These are phyloP conservation scores for Phenganax marumi DNA, from an alignment of 92 coral and sea anemone genomes.

Conservation along the genomic window DNA sequence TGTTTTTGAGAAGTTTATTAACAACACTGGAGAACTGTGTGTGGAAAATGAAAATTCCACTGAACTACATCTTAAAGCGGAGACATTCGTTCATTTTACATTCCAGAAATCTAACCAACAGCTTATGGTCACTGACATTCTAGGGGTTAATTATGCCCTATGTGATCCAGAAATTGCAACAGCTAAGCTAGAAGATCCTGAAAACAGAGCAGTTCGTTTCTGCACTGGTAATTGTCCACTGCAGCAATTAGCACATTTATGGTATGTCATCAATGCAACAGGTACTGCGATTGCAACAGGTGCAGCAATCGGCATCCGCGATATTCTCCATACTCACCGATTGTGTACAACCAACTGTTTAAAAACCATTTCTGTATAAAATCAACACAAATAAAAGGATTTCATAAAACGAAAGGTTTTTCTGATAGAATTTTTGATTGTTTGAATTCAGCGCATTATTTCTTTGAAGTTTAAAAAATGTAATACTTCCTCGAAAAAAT, in stretches of 20 bases:
- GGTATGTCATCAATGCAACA: constrained; percentile 21
- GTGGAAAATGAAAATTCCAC: constrained; percentile 30
- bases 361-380: no score
- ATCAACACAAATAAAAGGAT: no score
- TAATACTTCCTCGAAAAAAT: no score
- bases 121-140: constrained; percentile 52
- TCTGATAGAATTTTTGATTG: no score
- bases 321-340: no score
- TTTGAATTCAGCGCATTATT: no score
- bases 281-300: constrained; percentile 18
- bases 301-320: no score
- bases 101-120: constrained; percentile 42
- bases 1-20: constrained; percentile 55
- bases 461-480: no score
- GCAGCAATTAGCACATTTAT: constrained; percentile 38
- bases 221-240: constrained; percentile 42
- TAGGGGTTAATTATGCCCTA: constrained; percentile 43
- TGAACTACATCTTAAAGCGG: constrained; percentile 60
- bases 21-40: constrained; percentile 59
- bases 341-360: no score
- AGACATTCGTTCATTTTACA: constrained; percentile 48
- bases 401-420: no score
- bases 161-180: constrained; percentile 53
- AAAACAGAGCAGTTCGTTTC: constrained; percentile 42
- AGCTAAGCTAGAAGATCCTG: constrained; percentile 28